Evolutionary conservation across 92 coral and sea anemone genomes (phyloP).

Genomic region (Plumapathes pennacea): DNA sequence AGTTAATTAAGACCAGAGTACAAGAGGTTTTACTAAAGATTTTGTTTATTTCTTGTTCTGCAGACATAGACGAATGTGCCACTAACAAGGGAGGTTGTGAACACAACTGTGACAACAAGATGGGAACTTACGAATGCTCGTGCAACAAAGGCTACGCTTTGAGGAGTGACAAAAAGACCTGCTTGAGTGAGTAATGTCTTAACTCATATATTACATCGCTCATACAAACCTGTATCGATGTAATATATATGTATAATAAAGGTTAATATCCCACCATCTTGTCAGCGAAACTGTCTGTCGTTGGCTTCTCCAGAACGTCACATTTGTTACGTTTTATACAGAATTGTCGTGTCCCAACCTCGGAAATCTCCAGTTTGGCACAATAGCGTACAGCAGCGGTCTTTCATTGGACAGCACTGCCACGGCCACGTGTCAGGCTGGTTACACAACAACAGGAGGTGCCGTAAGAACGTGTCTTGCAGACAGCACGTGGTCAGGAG

Average conservation of each 20-base stretch:
- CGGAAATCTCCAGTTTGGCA: slow-evolving; percentile 32
- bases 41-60: neutral
- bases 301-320: neutral
- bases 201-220: too few relatives aligned
- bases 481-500: slow-evolving; percentile 77
- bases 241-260: neutral
- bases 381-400: slow-evolving; percentile 24
- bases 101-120: slow-evolving; percentile 43
- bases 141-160: slow-evolving; percentile 50
- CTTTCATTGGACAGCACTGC: slow-evolving; percentile 55
- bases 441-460: slow-evolving; percentile 44
- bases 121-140: slow-evolving; percentile 33
- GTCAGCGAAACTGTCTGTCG: too few relatives aligned
- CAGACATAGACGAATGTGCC: slow-evolving; percentile 56
- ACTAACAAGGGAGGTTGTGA: slow-evolving; percentile 51
- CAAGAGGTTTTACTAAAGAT: too few relatives aligned
- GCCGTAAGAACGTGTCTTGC: slow-evolving; percentile 58
- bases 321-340: too few relatives aligned
- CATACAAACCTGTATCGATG: too few relatives aligned
- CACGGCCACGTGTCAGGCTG: slow-evolving; percentile 57
- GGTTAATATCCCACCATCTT: neutral
- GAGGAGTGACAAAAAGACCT: slow-evolving; percentile 9
- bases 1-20: too few relatives aligned
- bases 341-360: slow-evolving; percentile 63
- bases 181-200: slow-evolving; percentile 17